Evolutionary conservation across 53 echinoderm and acorn worm species (phyloP), one percentile per base, ranked within the genome.

Genomic region (Antedon mediterranea): DNA sequence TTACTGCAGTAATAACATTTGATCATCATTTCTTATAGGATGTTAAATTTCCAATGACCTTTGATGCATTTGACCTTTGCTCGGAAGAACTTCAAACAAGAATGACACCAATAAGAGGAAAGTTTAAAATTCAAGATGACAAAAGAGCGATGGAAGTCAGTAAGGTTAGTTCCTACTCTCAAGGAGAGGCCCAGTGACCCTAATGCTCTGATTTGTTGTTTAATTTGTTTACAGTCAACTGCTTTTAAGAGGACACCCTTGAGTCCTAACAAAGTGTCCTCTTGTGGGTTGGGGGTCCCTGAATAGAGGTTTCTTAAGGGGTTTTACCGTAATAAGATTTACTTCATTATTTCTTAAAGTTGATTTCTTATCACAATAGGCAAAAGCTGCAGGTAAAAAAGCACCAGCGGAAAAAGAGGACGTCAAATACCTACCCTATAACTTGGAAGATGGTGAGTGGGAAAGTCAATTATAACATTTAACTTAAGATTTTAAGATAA

Each of bases 31-130:
- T 75, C 34, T 43, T 81, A n/a, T 82, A 94, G 94, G 94, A 94
- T 83, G 88, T 94, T 27, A 93, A 93, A 72, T 93, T 84, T 79
- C 90, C 93, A 6, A 76, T 89, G 79, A 76, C 70, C 37, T 74
- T 91, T 29, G 94, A 94, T 75, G 85, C 84, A 7, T 94, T 85
- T 85, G 94, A 94, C 71, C 89, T 94, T 8, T 94, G 94, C 79
- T 81, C 94, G 28, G 82, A 77, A 43, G 89, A 88, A 71, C 86
- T 94, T 0, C 85, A 91, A 71, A 78, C 82, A 34, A 90, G 91
- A 77, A 72, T 90, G 32, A 43, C 80, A 33, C 90, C 93, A 20
- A 80, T 81, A 30, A 86, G 93, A 73, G 76, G 81, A 26, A 90
- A 93, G 76, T 90, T 93, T 71, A 84, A 88, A 43, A 83, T 82